Evolutionary conservation across 2,113 vertebrate genomes (phyloP), one percentile per base, ranked within the genome.

Genomic region (Misgurnus mizolepis): DNA sequence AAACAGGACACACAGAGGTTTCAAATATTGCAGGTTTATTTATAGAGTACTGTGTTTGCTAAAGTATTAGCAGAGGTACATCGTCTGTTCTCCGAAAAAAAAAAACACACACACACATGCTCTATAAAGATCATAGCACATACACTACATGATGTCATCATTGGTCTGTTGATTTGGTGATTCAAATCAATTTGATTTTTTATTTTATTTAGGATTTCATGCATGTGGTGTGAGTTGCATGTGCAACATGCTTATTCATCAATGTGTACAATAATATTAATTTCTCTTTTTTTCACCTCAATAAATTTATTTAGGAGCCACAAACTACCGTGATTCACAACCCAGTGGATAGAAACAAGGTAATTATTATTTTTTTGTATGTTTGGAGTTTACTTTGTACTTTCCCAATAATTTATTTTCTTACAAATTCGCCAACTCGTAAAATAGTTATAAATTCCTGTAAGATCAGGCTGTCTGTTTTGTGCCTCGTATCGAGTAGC

Each of bases 311-410:
- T 70, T 18, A 99, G 97, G 97, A 98, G 91, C 95, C 97, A 92
- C 97, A 99, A 95, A 96, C 96, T 87, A 99, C 97, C 83, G 97
- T 99, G 90, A 98, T 99, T 91, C 97, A 99, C 93, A 98, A 98
- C 84, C 97, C 97, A 14, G 91, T 94, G 88, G 96, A 99, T 92
- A 97, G 97, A 95, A 99, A 98, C 94, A 99, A 99, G 96, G 97
- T 99, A 95, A 39, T 41, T 5, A 14, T 62, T 0, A 5, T 18
- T 4, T 22, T 64, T 61, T 8, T 34, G 18, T 67, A 41, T 47
- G 4, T 47, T 7, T 47, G 6, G 45, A 47, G 7, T 7, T 47
- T 8, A 47, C 22, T 22, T 22, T 47, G 45, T 47, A 47, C 45
- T 47, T 47, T 47, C 3, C 45, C 27, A 34, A 34, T 34, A 34